A percentile compares a stretch with the other conserved stretches of the same genome.
phyloP scores from a whole-genome alignment of 2,113 vertebrate genomes.

The Caretta caretta region DNA sequence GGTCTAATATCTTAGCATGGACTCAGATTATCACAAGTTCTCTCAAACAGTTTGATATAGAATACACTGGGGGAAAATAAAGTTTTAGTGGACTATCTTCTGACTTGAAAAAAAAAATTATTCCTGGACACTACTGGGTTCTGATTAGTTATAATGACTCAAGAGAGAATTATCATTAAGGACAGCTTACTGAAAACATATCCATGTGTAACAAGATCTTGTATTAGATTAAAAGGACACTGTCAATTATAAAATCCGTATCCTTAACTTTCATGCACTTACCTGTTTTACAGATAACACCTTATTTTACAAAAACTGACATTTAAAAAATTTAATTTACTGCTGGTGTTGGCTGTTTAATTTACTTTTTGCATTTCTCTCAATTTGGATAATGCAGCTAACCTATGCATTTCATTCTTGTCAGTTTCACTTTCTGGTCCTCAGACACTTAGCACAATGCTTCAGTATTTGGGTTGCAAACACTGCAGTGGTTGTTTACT shows the following conservation, averaged over 20 bases:
- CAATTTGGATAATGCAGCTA: not conserved
- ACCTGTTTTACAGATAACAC: not conserved
- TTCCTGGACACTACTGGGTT: not conserved
- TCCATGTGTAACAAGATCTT: not conserved
- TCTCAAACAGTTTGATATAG: too few species aligned
- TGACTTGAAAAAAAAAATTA: not conserved
- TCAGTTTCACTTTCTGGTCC: slow-evolving; percentile 13
- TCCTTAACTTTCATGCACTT: not conserved
- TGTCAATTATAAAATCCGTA: not conserved
- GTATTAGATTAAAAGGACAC: not conserved
- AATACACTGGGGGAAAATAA: not conserved
- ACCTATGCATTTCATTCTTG: not conserved
- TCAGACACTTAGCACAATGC: not conserved
- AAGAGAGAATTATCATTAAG: not conserved
- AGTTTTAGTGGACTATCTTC: not conserved
- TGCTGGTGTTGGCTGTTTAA: not conserved
- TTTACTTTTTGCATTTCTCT: not conserved
- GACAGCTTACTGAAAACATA: not conserved
- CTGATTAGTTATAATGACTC: not conserved
- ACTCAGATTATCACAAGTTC: not conserved
- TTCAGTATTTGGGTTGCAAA: not conserved
- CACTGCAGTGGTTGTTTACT: not conserved
- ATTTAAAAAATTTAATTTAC: not conserved
- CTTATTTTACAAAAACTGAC: not conserved
- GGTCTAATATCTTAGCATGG: not conserved